Percentiles rank a stretch among this genome's conserved stretches.
Evolutionary conservation across 2,113 vertebrate genomes (phyloP).

Genomic region (Ciconia maguari): DNA sequence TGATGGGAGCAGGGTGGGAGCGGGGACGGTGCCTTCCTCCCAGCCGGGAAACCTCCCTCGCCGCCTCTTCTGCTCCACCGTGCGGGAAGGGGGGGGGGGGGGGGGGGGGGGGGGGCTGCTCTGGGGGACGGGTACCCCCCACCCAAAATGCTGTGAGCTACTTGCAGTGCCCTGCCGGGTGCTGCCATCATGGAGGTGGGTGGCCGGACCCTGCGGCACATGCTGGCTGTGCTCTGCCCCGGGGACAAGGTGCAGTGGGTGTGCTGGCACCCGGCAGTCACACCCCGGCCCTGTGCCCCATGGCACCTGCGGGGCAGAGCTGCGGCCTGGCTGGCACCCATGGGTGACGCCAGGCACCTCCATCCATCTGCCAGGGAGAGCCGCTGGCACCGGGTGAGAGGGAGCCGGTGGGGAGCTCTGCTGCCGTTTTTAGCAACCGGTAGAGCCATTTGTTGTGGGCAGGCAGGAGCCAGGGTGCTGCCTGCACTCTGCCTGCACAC

Average conservation of each 20-base stretch:
- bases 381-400: background rate
- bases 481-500: background rate
- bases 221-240: background rate
- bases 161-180: rapidly evolving
- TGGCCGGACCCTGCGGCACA: rapidly evolving
- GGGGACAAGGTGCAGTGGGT: conserved; percentile 3
- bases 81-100: background rate
- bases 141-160: background rate
- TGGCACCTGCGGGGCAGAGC: background rate
- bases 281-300: background rate
- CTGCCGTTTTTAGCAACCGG: background rate
- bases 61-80: rapidly evolving
- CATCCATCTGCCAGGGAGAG: rapidly evolving
- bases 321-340: background rate
- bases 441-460: background rate
- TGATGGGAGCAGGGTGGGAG: background rate
- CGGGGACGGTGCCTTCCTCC: rapidly evolving
- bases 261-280: background rate
- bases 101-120: background rate
- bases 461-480: background rate
- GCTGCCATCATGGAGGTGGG: rapidly evolving
- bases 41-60: rapidly evolving
- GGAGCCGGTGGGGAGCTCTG: background rate
- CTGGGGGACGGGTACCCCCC: rapidly evolving
- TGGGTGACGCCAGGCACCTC: background rate